These are phyloP conservation scores for Drosophila dunni DNA, from an alignment of 1,140 invertebrate species.

Conservation along the genomic window DNA sequence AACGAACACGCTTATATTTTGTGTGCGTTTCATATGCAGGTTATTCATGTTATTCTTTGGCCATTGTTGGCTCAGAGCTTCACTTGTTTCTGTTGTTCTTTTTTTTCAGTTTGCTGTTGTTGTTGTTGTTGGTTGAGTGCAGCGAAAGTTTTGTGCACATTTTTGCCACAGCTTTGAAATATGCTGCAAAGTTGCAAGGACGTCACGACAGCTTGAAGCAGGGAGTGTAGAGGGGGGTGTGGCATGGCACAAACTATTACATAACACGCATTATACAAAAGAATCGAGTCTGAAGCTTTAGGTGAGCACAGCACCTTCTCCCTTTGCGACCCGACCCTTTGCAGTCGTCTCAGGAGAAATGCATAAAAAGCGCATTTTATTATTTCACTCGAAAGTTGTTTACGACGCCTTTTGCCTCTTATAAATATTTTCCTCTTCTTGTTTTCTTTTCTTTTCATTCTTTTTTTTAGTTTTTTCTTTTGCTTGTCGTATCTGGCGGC, in stretches of 20 bases:
- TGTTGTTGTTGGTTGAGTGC: conserved; percentile 52
- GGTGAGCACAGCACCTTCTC: background rate
- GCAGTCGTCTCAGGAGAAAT: conserved; percentile 39
- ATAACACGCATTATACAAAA: conserved; percentile 70
- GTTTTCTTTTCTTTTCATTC: conserved; percentile 1
- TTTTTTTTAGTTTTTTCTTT: background rate
- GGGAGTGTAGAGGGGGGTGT: background rate
- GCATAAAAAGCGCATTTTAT: conserved; percentile 80
- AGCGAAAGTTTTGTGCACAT: conserved; percentile 65
- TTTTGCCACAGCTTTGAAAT: conserved; percentile 61
- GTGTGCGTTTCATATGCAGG: conserved; percentile 63
- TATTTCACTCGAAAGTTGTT: conserved; percentile 80
- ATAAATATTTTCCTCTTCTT: background rate
- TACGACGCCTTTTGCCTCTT: conserved; percentile 54
- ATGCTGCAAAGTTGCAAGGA: conserved; percentile 73
- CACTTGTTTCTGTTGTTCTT: conserved; percentile 9
- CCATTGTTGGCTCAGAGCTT: conserved; percentile 33
- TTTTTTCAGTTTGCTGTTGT: conserved; percentile 4
- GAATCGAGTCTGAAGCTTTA: conserved; percentile 29
- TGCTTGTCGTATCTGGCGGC: conserved; percentile 17
- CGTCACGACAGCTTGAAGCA: conserved; percentile 67
- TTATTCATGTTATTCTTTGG: conserved; percentile 54
- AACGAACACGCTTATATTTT: conserved; percentile 63
- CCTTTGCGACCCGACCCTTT: background rate
- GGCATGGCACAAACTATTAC: conserved; percentile 63